Conservation (phyloP, 2,113 vertebrate species). For the Anoura caudifer region DNA sequence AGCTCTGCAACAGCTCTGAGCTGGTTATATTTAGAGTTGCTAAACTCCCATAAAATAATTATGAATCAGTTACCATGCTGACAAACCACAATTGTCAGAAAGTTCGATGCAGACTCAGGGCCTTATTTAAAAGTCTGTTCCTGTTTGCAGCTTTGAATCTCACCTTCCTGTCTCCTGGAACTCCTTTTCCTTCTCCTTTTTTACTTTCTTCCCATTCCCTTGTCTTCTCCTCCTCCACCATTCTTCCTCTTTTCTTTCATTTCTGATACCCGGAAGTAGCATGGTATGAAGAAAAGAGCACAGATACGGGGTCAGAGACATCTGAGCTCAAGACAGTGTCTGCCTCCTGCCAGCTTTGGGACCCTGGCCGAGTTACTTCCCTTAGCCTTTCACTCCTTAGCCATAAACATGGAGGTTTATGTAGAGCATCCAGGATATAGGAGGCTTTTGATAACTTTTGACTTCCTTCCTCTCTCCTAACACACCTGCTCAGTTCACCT, state of each 20-base stretch:
- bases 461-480: neutral
- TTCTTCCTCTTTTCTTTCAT: neutral
- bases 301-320: neutral
- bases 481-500: neutral
- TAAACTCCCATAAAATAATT: conserved; percentile 75
- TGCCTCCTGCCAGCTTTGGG: neutral
- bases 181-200: neutral
- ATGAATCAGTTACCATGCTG: conserved; percentile 66
- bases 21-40: conserved; percentile 51
- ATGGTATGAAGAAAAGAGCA: neutral
- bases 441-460: neutral
- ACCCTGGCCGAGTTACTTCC: neutral
- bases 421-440: neutral
- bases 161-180: neutral
- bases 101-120: conserved; percentile 44
- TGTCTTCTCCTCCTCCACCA: neutral
- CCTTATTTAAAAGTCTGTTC: conserved; percentile 61
- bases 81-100: conserved; percentile 65
- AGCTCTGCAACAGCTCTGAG: conserved; percentile 63
- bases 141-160: neutral
- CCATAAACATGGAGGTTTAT: neutral
- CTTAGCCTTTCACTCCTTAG: neutral
- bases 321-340: neutral
- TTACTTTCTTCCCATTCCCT: neutral
- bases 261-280: neutral